Percentiles rank a stretch among this genome's conserved stretches.
Evolutionary conservation across 30 jellyfish, hydroid and myxozoan species (phyloP).

Genomic region (Rhopilema esculentum): DNA sequence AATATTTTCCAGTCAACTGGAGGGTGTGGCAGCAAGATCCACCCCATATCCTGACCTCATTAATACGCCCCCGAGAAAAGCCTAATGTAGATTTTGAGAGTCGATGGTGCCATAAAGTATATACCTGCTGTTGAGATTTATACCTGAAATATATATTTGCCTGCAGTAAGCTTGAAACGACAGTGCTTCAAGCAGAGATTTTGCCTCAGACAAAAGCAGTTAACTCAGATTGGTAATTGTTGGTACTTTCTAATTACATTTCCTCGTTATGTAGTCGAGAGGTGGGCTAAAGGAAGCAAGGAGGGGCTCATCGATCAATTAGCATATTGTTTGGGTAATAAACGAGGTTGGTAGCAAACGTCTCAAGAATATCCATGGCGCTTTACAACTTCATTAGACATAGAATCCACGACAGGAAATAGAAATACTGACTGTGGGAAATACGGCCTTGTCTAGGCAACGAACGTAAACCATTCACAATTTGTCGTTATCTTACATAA

Average conservation of each 20-base stretch:
- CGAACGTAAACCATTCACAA: too few relatives aligned
- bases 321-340: neutral
- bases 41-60: too few relatives aligned
- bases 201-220: neutral
- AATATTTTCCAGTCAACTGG: too few relatives aligned
- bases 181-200: neutral
- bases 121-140: too few relatives aligned
- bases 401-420: neutral
- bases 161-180: neutral
- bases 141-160: too few relatives aligned
- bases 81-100: too few relatives aligned
- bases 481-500: too few relatives aligned
- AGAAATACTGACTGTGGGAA: neutral
- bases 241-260: slow-evolving; percentile 2
- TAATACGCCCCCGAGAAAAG: too few relatives aligned
- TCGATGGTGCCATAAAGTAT: too few relatives aligned
- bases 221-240: neutral
- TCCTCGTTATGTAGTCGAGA: slow-evolving; percentile 3
- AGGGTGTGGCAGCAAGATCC: too few relatives aligned
- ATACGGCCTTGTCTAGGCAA: too few relatives aligned
- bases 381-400: neutral
- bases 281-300: slow-evolving; percentile 28
- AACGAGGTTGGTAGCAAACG: neutral
- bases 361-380: neutral
- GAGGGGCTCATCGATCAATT: neutral